These are phyloP conservation scores for Timema podura DNA, from an alignment of 2,888 invertebrate genomes.

Conservation along the genomic window DNA sequence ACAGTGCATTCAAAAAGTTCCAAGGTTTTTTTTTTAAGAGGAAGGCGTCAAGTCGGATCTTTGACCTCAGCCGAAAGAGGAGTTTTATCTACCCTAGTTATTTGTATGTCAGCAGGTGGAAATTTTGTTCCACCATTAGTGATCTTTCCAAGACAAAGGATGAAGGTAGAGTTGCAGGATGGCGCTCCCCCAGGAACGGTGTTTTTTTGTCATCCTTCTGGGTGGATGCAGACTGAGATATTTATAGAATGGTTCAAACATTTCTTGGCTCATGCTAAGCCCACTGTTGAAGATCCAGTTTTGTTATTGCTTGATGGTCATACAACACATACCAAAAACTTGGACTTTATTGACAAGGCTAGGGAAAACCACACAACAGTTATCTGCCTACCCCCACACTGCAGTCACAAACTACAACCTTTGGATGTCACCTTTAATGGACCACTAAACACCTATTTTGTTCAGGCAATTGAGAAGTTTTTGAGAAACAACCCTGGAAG, in stretches of 20 bases:
- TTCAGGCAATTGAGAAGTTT: slow-evolving; percentile 36
- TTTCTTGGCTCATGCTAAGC: slow-evolving; percentile 39
- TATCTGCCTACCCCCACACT: slow-evolving; percentile 16
- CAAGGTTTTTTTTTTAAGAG: too few species aligned
- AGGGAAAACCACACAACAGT: slow-evolving; percentile 30
- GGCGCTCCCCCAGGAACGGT: slow-evolving; percentile 31
- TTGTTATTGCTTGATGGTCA: slow-evolving; percentile 41
- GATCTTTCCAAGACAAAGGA: too few species aligned
- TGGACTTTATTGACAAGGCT: slow-evolving; percentile 38
- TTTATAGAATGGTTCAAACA: slow-evolving; percentile 40
- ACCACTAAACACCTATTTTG: slow-evolving; percentile 37
- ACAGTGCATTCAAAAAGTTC: too few species aligned
- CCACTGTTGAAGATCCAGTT: slow-evolving; percentile 35
- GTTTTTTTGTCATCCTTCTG: slow-evolving; percentile 35
- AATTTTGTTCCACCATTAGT: too few species aligned
- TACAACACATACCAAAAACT: slow-evolving; percentile 37
- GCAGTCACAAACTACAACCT: slow-evolving; percentile 36
- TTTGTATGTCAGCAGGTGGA: too few species aligned
- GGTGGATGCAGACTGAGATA: slow-evolving; percentile 38
- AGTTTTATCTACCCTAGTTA: too few species aligned
- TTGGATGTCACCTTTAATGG: slow-evolving; percentile 38
- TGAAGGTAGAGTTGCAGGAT: too few species aligned
- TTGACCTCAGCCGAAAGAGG: too few species aligned
- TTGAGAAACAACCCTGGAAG: slow-evolving; percentile 36
- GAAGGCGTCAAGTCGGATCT: too few species aligned